phyloP scores from a whole-genome alignment of 2,797 vertebrate species.

The Parambassis ranga region DNA sequence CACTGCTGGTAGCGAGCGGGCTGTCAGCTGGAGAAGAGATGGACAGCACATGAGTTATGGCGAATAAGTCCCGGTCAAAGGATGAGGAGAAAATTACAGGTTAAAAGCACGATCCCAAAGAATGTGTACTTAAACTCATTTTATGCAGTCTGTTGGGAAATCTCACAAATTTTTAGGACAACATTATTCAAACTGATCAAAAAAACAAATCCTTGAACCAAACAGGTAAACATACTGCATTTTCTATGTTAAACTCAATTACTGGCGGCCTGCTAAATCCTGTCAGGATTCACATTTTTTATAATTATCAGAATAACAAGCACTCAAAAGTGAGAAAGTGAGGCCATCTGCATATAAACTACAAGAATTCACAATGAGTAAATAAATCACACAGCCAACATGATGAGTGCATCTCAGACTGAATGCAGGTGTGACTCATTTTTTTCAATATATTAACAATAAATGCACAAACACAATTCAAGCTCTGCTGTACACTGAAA shows the following conservation, averaged over 20 bases:
- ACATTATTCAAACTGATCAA: background rate
- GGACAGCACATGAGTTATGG: constrained; percentile 49
- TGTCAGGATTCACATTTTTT: background rate
- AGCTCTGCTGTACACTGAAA: background rate
- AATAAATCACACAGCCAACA: background rate
- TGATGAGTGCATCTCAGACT: background rate
- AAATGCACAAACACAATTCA: background rate
- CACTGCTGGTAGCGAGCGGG: constrained; percentile 89
- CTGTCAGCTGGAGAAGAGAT: constrained; percentile 87
- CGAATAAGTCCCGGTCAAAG: constrained; percentile 29
- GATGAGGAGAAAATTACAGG: constrained; percentile 11
- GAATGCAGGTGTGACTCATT: background rate
- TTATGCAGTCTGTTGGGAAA: no score
- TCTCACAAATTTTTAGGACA: background rate
- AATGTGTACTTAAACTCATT: background rate
- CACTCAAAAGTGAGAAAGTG: background rate
- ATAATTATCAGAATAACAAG: background rate
- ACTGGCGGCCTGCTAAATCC: background rate
- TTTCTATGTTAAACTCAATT: background rate
- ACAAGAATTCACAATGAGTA: background rate
- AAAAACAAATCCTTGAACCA: background rate
- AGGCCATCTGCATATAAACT: background rate
- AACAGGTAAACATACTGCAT: background rate
- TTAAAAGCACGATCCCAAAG: constrained; percentile 5
- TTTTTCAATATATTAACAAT: background rate